A percentile compares a stretch with the other conserved stretches of the same genome.
Conservation (phyloP, 2,797 vertebrate genomes). For the Zalophus californianus region DNA sequence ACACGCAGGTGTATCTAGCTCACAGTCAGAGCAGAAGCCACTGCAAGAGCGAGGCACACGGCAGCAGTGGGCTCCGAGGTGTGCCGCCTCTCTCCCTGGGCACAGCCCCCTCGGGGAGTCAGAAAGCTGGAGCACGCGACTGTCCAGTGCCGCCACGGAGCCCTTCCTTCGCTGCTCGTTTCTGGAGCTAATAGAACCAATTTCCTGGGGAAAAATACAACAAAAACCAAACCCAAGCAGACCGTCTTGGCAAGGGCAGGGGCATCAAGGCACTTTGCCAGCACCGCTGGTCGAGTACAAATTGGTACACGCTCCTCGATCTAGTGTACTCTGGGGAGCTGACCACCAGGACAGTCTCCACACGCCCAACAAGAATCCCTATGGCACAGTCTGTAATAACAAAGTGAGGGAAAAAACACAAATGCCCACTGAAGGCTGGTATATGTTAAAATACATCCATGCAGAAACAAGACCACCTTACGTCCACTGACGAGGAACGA, state of each 20-base stretch:
- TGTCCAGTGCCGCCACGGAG: accelerated
- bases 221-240: background rate
- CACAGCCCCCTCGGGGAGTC: background rate
- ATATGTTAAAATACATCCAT: accelerated
- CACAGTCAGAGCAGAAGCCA: background rate
- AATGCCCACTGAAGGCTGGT: background rate
- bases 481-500: accelerated
- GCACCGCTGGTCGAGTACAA: accelerated
- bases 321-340: background rate
- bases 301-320: accelerated
- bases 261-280: accelerated
- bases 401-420: background rate
- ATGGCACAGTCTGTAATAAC: accelerated
- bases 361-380: accelerated
- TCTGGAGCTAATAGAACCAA: constrained; percentile 10
- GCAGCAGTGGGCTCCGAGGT: accelerated
- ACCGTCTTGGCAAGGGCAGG: background rate
- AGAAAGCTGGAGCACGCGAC: accelerated
- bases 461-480: no score
- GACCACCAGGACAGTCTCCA: background rate
- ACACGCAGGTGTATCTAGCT: accelerated
- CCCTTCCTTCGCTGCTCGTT: background rate
- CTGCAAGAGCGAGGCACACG: no score
- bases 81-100: accelerated
- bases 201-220: constrained; percentile 58